Evolutionary conservation across 2,797 vertebrate species (phyloP), one percentile per base, ranked within the genome.

Genomic region (Naso thynnoides): DNA sequence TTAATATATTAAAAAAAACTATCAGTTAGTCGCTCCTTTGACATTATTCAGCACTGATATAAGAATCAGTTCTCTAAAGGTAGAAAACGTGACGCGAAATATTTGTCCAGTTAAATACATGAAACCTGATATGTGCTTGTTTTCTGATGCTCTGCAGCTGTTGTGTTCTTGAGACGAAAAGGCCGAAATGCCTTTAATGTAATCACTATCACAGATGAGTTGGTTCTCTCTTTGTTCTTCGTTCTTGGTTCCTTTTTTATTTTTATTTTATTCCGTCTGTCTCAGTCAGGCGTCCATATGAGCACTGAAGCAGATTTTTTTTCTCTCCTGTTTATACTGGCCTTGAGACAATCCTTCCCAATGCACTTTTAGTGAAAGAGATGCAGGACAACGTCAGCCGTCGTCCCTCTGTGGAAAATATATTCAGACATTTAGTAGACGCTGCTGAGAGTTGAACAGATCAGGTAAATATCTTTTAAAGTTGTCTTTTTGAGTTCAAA

Each of bases 1-100:
- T 50, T 77, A 27, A 62, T 62, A 53, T 56, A 44, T 44, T 19
- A 31, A 61, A 48, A 45, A 31, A 61, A 48, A 41, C 49, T 39
- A 27, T 54, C 36, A 7, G 41, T 26, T 41, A 8, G 15, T 53
- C 27, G 19, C 41, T 60, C 47, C 19, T 74, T 42, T 39, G 48
- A 72, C 19, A 0, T 23, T 15, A 39, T 62, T 63, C 60, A 56
- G 57, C 64, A 49, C 69, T 60, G 39, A 61, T 36, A 3, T 14
- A 16, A n/a, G n/a, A 4, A 16, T 36, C 18, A 13, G 10, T 38
- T 15, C 13, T 62, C 50, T 47, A 21, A 36, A 64, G n/a, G 53
- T 41, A 66, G 52, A 60, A 48, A 38, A 56, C 21, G 27, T 23
- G 27, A 44, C 14, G n/a, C 47, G 45, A 39, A 50, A 38, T 42